Conservation (phyloP, 2,113 vertebrate genomes). For the Trichechus manatus region DNA sequence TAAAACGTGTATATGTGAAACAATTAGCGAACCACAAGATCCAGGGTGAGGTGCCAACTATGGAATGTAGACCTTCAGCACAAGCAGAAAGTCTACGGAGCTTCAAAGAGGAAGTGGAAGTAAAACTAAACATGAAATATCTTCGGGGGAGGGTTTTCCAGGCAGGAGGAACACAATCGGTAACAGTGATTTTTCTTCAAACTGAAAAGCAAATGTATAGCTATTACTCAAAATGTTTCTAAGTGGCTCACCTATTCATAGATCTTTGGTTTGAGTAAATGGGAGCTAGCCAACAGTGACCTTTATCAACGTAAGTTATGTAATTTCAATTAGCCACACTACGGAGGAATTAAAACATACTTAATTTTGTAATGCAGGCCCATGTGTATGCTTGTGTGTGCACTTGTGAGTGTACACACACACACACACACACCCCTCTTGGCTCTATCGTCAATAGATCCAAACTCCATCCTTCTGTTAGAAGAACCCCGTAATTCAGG, state of each 20-base stretch:
- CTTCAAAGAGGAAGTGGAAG: background rate
- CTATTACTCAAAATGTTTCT: background rate
- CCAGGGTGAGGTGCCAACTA: background rate
- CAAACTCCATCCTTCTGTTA: conserved; percentile 18
- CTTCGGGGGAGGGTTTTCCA: background rate
- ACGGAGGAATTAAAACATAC: background rate
- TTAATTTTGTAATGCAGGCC: background rate
- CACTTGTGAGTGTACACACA: too few species aligned
- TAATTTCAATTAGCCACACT: background rate
- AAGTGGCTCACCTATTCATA: background rate
- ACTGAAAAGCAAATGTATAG: background rate
- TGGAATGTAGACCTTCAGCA: background rate
- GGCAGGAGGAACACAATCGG: background rate
- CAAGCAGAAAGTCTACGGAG: background rate
- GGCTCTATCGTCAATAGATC: background rate
- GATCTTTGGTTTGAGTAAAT: background rate
- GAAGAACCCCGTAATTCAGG: conserved; percentile 19
- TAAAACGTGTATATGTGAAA: background rate
- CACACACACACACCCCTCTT: too few species aligned
- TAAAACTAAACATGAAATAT: background rate
- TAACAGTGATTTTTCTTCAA: background rate
- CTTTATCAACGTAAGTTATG: background rate
- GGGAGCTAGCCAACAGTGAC: background rate
- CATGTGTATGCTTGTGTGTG: accelerated
- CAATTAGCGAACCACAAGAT: background rate